phyloP scores from a whole-genome alignment of 2,113 vertebrate species.

The Sinocyclocheilus anophthalmus region DNA sequence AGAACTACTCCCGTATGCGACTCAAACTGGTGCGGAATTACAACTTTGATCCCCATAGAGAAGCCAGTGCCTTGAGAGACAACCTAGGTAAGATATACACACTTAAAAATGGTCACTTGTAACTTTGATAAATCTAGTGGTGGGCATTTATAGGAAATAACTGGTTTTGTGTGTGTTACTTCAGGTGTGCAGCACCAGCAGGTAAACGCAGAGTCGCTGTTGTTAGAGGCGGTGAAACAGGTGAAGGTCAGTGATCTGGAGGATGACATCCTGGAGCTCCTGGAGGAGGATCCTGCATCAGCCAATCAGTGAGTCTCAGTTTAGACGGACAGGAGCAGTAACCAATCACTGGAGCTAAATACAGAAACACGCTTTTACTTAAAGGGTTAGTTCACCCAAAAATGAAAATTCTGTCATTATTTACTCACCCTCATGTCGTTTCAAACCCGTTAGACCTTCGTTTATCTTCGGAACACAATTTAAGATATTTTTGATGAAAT shows the following conservation, averaged over 20 bases:
- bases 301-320: slow-evolving; percentile 70
- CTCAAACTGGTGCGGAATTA: slow-evolving; percentile 91
- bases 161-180: slow-evolving; percentile 24
- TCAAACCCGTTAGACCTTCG: too few relatives aligned
- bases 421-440: too few relatives aligned
- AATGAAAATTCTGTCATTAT: too few relatives aligned
- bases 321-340: neutral
- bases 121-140: neutral
- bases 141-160: neutral
- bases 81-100: slow-evolving; percentile 84
- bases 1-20: slow-evolving; percentile 96
- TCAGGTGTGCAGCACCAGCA: slow-evolving; percentile 85
- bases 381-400: too few relatives aligned
- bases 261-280: slow-evolving; percentile 91
- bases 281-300: slow-evolving; percentile 83
- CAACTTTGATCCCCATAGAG: slow-evolving; percentile 85
- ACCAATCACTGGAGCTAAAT: neutral
- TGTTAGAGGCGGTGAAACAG: slow-evolving; percentile 94
- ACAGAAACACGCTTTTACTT: neutral
- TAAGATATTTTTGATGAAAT: too few relatives aligned
- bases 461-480: too few relatives aligned
- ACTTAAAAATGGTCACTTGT: neutral
- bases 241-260: slow-evolving; percentile 94
- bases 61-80: slow-evolving; percentile 93
- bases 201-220: slow-evolving; percentile 84